Percentiles rank a stretch among this genome's conserved stretches.
phyloP scores from a whole-genome alignment of 2,797 vertebrate genomes.

The Threskiornis aethiopicus region DNA sequence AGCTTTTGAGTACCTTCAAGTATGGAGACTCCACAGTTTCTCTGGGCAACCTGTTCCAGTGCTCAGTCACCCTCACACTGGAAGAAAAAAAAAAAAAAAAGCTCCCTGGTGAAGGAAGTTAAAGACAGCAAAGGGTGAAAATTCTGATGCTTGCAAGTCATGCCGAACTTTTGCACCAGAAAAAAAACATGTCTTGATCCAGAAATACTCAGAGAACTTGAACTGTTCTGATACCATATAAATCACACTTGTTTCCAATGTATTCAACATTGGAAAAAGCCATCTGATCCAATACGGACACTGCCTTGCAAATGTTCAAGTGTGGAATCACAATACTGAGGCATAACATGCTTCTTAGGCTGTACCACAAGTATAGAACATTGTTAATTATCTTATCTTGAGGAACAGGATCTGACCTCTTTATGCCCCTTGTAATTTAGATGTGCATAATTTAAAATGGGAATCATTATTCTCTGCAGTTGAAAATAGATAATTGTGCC shows the following conservation, averaged over 20 bases:
- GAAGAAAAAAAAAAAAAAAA: not conserved
- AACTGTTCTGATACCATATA: not conserved
- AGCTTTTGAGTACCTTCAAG: not conserved
- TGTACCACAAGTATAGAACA: not conserved
- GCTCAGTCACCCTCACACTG: not conserved
- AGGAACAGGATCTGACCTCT: constrained; percentile 21
- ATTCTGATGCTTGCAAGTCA: not conserved
- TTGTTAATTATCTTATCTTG: constrained; percentile 3
- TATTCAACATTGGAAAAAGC: not conserved
- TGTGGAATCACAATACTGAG: not conserved
- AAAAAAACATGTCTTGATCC: not conserved
- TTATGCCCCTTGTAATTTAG: not conserved
- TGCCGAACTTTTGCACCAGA: not conserved
- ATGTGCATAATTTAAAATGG: constrained; percentile 20
- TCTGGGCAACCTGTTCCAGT: not conserved
- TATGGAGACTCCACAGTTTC: not conserved
- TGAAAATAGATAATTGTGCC: constrained; percentile 21
- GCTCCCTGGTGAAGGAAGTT: not conserved
- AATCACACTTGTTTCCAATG: not conserved
- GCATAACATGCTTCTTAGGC: not conserved
- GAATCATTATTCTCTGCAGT: not conserved
- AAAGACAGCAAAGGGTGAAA: not conserved
- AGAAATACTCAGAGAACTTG: not conserved
- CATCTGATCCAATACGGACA: not conserved
- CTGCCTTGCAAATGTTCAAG: not conserved